These are phyloP conservation scores for Bovichtus variegatus DNA, from an alignment of 2,797 vertebrate species.

Conservation along the genomic window DNA sequence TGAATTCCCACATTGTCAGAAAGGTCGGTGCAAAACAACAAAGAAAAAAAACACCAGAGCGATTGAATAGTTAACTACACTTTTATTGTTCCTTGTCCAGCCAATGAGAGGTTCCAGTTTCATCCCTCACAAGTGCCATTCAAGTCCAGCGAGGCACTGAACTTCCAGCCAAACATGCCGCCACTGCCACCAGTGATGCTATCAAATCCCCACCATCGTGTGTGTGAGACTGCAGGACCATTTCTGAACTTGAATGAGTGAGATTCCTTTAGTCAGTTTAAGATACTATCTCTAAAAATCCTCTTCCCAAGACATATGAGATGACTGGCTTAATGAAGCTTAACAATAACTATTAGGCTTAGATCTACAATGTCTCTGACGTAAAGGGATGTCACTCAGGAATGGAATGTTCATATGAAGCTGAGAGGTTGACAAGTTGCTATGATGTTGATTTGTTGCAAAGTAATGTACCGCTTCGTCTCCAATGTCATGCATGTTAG, in stretches of 20 bases:
- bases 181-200: constrained; percentile 56
- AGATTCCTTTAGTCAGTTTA: constrained; percentile 83
- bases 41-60: constrained; percentile 37
- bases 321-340: constrained; percentile 82
- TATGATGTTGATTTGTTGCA: constrained; percentile 75
- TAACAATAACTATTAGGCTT: constrained; percentile 65
- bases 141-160: constrained; percentile 58
- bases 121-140: constrained; percentile 69
- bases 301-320: constrained; percentile 78
- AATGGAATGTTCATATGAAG: constrained; percentile 79
- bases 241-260: constrained; percentile 62
- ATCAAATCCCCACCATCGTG: constrained; percentile 44
- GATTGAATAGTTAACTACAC: constrained; percentile 79
- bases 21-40: constrained; percentile 23
- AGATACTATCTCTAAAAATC: constrained; percentile 80
- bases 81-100: constrained; percentile 83
- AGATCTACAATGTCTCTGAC: constrained; percentile 78
- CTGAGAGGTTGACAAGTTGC: constrained; percentile 63
- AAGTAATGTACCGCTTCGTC: constrained; percentile 69
- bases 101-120: constrained; percentile 75
- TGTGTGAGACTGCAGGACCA: constrained; percentile 32
- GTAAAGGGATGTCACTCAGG: constrained; percentile 85
- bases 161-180: constrained; percentile 52
- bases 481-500: constrained; percentile 87
- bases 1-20: not conserved